Base-by-base conservation (phyloP, 2,113 vertebrate species). In the Onychostruthus taczanowskii region DNA sequence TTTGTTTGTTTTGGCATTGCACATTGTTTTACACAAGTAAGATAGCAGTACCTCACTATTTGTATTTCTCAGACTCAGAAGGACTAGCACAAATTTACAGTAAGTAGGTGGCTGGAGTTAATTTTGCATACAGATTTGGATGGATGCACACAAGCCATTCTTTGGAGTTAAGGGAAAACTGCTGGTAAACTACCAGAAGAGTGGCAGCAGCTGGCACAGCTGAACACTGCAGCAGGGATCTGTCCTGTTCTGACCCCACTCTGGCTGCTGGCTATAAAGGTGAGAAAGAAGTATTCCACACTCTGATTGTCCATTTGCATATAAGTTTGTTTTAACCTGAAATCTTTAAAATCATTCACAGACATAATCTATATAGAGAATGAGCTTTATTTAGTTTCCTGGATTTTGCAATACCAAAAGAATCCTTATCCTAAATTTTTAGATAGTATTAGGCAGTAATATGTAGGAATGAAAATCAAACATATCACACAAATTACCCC, bases 101-200 rank as follows among this genome's bases (percentile, higher is more conserved):
- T 72, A 87, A 94, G 52, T 64, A 91, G 78, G 81, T 68, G 44
- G 30, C 78, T 91, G 90, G 78, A 87, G 62, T 87, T 75, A 72
- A 52, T 78, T 90, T 35, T 85, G n/a, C 10, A 78, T 47, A 56
- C 30, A 63, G n/a, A 41, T 87, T 37, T 76, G 35, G 24, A n/a
- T 41, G 35, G 13, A 18, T 63, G 30, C 21, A 84, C 39, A 61
- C 9, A 78, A 78, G 30, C 3, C 30, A 26, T 68, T 87, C 56
- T 47, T 47, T 53, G 13, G 16, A 84, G 39, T 33, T 50, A 46
- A 58, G 17, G 21, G 22, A 76, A 90, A 92, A 53, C n/a, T 73
- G 59, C 39, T 46, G 52, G 16, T 56, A 50, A 94, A 44, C 31
- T 68, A 64, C 28, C 35, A 76, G 44, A 67, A 61, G 28, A 53